Evolutionary conservation across 2,888 invertebrate species (phyloP).

Genomic region (Drosophila emarginata): DNA sequence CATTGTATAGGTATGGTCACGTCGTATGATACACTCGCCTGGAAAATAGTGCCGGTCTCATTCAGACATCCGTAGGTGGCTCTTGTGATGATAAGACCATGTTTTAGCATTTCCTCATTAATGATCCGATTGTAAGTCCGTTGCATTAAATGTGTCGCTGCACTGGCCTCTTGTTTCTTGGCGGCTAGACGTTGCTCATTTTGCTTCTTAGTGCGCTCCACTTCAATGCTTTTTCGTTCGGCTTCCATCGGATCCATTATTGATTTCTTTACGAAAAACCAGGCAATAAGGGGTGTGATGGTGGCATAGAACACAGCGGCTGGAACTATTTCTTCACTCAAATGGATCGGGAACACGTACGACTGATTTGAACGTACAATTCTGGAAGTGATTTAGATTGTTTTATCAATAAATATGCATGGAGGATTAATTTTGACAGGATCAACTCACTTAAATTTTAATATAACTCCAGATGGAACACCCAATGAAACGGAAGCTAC

Average conservation of each 20-base stretch:
- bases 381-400: conserved; percentile 83
- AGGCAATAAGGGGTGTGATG: conserved; percentile 91
- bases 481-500: conserved; percentile 93
- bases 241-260: conserved; percentile 92
- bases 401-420: neutral
- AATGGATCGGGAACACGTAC: conserved; percentile 93
- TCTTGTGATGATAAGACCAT: conserved; percentile 92
- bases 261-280: conserved; percentile 91
- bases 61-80: conserved; percentile 91
- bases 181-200: conserved; percentile 89
- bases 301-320: conserved; percentile 97
- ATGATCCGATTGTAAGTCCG: conserved; percentile 93
- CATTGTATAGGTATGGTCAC: conserved; percentile 98
- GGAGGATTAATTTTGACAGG: conserved; percentile 20
- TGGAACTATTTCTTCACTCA: conserved; percentile 95
- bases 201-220: conserved; percentile 91
- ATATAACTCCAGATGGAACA: conserved; percentile 92
- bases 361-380: conserved; percentile 93
- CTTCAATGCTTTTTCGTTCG: conserved; percentile 90
- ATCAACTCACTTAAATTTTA: conserved; percentile 90
- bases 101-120: conserved; percentile 90
- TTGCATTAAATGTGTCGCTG: conserved; percentile 94
- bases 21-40: conserved; percentile 86
- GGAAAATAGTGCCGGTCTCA: conserved; percentile 66
- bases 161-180: conserved; percentile 91